A percentile compares a stretch with the other conserved stretches of the same genome.
Evolutionary conservation across 30 jellyfish, hydroid and myxozoan species (phyloP).

Genomic region (Chironex yamaguchii): DNA sequence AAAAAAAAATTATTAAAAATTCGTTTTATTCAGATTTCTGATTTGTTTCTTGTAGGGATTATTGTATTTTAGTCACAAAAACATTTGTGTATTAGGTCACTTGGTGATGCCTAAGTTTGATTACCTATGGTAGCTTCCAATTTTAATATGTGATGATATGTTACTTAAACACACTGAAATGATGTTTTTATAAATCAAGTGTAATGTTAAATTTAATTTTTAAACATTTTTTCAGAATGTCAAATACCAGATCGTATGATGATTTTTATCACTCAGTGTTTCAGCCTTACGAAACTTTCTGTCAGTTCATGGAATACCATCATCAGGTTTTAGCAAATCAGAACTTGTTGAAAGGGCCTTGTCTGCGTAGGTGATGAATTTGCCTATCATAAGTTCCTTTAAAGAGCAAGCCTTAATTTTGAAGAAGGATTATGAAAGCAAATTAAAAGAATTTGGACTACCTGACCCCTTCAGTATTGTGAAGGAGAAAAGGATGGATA

Average conservation of each 20-base stretch:
- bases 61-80: neutral
- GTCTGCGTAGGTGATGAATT: slow-evolving; percentile 14
- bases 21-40: slow-evolving; percentile 4
- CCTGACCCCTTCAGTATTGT: slow-evolving; percentile 20
- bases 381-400: neutral
- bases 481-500: slow-evolving; percentile 40
- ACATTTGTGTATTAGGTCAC: slow-evolving; percentile 2
- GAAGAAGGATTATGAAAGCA: neutral
- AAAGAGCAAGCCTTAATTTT: slow-evolving; percentile 21
- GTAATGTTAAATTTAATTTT: neutral
- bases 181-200: neutral
- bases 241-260: slow-evolving; percentile 19
- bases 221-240: slow-evolving; percentile 4
- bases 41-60: neutral
- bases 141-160: slow-evolving; percentile 8
- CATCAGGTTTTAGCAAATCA: slow-evolving; percentile 29
- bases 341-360: slow-evolving; percentile 69
- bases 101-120: neutral
- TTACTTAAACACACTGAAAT: neutral
- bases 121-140: neutral
- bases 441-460: slow-evolving; percentile 8
- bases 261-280: slow-evolving; percentile 12
- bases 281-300: slow-evolving; percentile 22
- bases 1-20: neutral
- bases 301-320: slow-evolving; percentile 6